These are phyloP conservation scores for Tetragonisca angustula DNA, from an alignment of 2,888 invertebrate species.

Conservation along the genomic window DNA sequence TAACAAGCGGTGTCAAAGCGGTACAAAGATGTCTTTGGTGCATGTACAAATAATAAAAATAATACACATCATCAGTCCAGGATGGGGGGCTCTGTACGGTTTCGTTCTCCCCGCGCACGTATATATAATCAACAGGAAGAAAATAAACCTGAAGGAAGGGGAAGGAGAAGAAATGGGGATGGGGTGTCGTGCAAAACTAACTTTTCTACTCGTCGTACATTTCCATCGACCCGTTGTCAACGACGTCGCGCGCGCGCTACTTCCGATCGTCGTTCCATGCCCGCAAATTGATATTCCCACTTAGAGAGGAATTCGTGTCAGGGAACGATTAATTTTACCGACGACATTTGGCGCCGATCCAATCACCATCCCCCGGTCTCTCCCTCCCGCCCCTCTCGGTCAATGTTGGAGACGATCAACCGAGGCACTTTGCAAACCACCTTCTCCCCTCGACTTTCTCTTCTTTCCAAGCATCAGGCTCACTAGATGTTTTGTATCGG, in stretches of 20 bases:
- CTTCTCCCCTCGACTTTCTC: neutral
- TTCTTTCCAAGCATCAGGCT: neutral
- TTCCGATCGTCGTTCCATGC: conserved; percentile 21
- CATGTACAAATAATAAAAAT: too few species aligned
- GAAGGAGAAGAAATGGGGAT: neutral
- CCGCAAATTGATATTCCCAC: conserved; percentile 80
- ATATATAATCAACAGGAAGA: too few species aligned
- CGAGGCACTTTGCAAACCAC: conserved; percentile 18
- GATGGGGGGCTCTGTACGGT: too few species aligned
- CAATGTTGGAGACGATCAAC: conserved; percentile 30
- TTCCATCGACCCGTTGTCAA: conserved; percentile 9
- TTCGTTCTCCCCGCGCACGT: too few species aligned
- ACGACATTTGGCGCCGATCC: conserved; percentile 77
- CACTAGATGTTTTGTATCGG: neutral
- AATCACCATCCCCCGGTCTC: conserved; percentile 54
- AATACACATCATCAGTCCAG: too few species aligned
- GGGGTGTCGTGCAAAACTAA: neutral
- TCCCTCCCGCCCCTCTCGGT: neutral
- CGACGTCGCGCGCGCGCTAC: neutral
- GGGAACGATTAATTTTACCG: conserved; percentile 81
- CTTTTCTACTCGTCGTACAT: neutral
- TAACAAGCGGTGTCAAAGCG: too few species aligned
- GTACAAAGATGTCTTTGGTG: too few species aligned
- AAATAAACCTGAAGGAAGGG: neutral
- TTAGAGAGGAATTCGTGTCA: conserved; percentile 80